These are phyloP conservation scores for Sebastes kiyomatsui DNA, from an alignment of 2,797 vertebrate genomes.

Conservation along the genomic window DNA sequence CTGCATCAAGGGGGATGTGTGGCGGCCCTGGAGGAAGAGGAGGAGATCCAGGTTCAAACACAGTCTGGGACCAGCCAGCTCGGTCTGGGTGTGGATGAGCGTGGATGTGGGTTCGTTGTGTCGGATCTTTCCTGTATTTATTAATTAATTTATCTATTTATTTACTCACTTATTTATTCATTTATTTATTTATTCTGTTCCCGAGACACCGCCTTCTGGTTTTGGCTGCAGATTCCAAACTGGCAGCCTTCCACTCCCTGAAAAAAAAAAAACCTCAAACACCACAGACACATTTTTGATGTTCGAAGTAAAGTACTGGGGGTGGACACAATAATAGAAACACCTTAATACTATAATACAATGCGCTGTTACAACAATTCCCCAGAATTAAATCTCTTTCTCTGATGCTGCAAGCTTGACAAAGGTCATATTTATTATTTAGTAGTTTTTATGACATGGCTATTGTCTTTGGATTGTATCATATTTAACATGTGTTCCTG, in stretches of 20 bases:
- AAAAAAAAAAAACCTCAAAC: conserved; percentile 46
- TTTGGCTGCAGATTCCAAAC: conserved; percentile 63
- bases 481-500: background rate
- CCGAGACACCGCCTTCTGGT: conserved; percentile 42
- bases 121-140: conserved; percentile 32
- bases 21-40: conserved; percentile 33
- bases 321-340: conserved; percentile 56
- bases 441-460: background rate
- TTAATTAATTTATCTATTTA: conserved; percentile 51
- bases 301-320: conserved; percentile 18
- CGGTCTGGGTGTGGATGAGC: background rate
- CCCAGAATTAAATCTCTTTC: background rate
- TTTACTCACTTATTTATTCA: conserved; percentile 41
- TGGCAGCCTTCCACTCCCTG: conserved; percentile 56
- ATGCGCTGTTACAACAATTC: background rate
- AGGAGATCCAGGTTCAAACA: conserved; percentile 22
- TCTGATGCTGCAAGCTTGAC: background rate
- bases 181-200: conserved; percentile 63
- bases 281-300: conserved; percentile 51
- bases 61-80: conserved; percentile 19
- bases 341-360: background rate
- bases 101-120: background rate
- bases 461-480: background rate
- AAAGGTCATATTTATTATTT: background rate
- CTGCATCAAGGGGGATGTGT: conserved; percentile 68